These are phyloP conservation scores for Linyphia triangularis DNA, from an alignment of 2,888 invertebrate species.

Conservation along the genomic window DNA sequence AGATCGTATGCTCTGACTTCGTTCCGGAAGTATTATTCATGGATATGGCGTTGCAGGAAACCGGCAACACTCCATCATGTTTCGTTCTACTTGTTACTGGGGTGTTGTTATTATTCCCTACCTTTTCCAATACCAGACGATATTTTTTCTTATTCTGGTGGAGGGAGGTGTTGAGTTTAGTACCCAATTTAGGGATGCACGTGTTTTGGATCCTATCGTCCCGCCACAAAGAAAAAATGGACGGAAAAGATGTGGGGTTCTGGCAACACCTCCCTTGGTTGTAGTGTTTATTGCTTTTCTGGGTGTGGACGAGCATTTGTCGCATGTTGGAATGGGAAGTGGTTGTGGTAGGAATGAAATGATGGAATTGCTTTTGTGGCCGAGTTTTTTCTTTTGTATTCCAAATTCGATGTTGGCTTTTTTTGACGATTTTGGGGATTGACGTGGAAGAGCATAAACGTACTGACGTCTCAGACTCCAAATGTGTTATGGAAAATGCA, in stretches of 20 bases:
- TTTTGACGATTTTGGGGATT: too few species aligned
- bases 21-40: slow-evolving; percentile 70
- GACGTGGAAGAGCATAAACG: too few species aligned
- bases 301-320: slow-evolving; percentile 1
- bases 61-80: slow-evolving; percentile 65
- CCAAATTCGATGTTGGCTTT: not conserved
- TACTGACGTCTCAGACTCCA: too few species aligned
- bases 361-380: slow-evolving; percentile 29
- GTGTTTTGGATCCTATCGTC: slow-evolving; percentile 10
- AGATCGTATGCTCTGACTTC: slow-evolving; percentile 60
- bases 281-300: slow-evolving; percentile 20
- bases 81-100: slow-evolving; percentile 40
- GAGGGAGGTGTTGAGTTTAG: slow-evolving; percentile 53
- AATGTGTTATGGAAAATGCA: too few species aligned
- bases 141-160: slow-evolving; percentile 5
- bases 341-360: not conserved
- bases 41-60: slow-evolving; percentile 59
- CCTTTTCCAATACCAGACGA: slow-evolving; percentile 26
- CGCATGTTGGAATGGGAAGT: not conserved
- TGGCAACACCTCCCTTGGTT: not conserved
- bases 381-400: not conserved
- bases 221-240: slow-evolving; percentile 5
- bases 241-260: not conserved
- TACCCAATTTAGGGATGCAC: slow-evolving; percentile 49
- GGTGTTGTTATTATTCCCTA: slow-evolving; percentile 39